Percentiles rank a stretch among this genome's conserved stretches.
Evolutionary conservation across 2,797 vertebrate genomes (phyloP).

Genomic region (Chloroceryle amazona): DNA sequence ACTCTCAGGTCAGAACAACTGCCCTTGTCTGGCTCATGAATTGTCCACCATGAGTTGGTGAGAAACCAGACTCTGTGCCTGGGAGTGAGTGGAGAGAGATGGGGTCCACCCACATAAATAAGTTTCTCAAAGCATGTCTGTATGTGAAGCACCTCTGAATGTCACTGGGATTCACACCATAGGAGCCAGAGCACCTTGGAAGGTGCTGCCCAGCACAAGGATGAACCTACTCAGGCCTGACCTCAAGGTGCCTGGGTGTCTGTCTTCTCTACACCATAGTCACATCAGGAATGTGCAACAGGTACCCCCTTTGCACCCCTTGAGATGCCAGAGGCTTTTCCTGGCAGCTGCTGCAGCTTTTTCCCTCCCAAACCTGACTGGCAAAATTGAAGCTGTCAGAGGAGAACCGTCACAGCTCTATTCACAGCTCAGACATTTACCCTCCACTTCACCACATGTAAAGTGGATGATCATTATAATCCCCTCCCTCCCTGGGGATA

Average conservation of each 20-base stretch:
- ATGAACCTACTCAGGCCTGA: background rate
- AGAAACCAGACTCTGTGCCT: background rate
- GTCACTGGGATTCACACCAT: background rate
- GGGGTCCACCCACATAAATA: background rate
- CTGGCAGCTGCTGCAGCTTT: background rate
- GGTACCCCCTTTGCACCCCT: accelerated
- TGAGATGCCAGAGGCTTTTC: background rate
- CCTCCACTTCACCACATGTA: background rate
- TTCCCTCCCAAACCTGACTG: background rate
- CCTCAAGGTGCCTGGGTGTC: background rate
- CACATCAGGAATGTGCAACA: background rate
- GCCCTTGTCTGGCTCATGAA: background rate
- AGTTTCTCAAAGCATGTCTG: background rate
- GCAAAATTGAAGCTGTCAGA: background rate
- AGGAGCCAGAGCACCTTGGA: background rate
- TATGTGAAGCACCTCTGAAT: background rate
- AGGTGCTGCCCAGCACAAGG: accelerated
- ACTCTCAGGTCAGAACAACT: background rate
- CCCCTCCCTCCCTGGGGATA: background rate
- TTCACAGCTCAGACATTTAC: conserved; percentile 2
- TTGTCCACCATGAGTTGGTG: background rate
- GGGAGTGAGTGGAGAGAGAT: background rate
- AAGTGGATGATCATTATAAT: conserved; percentile 17
- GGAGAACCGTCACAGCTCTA: background rate
- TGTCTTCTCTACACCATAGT: background rate